These are phyloP conservation scores for Grapholita molesta DNA, from an alignment of 1,140 invertebrate species.

Conservation along the genomic window DNA sequence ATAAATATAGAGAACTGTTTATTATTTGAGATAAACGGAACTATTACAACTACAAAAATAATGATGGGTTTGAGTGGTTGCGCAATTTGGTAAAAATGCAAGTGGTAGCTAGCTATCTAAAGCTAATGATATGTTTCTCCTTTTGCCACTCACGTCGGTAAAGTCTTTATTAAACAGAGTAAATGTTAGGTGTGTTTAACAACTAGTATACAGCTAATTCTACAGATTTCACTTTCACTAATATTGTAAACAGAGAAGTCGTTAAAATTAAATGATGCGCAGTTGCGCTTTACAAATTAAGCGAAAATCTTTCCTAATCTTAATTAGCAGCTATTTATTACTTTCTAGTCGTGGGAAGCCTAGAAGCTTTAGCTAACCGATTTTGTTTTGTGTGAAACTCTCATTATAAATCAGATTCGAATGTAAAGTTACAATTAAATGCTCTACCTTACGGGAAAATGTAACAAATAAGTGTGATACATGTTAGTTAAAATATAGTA, in stretches of 20 bases:
- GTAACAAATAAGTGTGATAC: too few relatives aligned
- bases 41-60: too few relatives aligned
- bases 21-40: too few relatives aligned
- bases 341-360: not conserved
- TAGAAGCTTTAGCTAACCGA: not conserved
- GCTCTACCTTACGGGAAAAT: too few relatives aligned
- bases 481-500: too few relatives aligned
- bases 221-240: not conserved
- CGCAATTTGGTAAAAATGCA: too few relatives aligned
- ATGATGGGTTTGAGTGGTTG: too few relatives aligned
- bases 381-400: not conserved
- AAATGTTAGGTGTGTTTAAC: not conserved
- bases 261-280: not conserved
- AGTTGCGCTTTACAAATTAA: not conserved
- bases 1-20: too few relatives aligned
- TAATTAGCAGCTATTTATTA: not conserved
- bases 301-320: not conserved
- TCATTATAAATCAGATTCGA: not conserved
- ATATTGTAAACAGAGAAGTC: not conserved
- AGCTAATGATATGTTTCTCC: too few relatives aligned
- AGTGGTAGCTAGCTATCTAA: too few relatives aligned
- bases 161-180: not conserved
- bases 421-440: too few relatives aligned
- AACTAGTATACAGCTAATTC: not conserved
- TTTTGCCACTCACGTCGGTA: too few relatives aligned